Evolutionary conservation across 2,113 vertebrate genomes (phyloP).

Genomic region (Jacana jacana): DNA sequence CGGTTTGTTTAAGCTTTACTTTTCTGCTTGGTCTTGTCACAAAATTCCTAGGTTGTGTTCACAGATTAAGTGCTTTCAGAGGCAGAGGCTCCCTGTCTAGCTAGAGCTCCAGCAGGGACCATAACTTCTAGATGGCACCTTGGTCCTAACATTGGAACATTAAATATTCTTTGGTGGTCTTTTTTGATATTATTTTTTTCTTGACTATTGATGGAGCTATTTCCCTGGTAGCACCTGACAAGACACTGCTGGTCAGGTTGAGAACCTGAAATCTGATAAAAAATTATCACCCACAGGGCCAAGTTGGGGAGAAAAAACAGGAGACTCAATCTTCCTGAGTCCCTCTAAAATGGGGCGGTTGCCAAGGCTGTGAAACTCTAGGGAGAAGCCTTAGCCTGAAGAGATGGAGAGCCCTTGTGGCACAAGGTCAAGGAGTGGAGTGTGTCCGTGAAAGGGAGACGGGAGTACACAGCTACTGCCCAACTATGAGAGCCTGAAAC

Average conservation of each 20-base stretch:
- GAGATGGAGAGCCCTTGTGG: rapidly evolving
- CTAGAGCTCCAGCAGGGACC: not conserved
- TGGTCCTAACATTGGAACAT: not conserved
- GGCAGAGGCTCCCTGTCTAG: not conserved
- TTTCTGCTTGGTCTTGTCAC: not conserved
- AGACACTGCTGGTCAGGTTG: not conserved
- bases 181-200: not conserved
- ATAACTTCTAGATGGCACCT: not conserved
- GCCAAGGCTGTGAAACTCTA: not conserved
- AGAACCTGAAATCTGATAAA: not conserved
- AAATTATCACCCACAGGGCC: not conserved
- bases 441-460: not conserved
- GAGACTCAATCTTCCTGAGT: not conserved
- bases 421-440: not conserved
- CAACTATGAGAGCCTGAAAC: not conserved
- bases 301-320: not conserved
- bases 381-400: not conserved
- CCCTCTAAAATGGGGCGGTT: not conserved
- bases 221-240: not conserved
- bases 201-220: not conserved
- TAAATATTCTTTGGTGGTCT: not conserved
- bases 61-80: not conserved
- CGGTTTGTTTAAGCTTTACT: not conserved
- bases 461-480: not conserved
- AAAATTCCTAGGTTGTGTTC: not conserved